These are phyloP conservation scores for Meloidogyne chitwoodi DNA, from an alignment of 1,140 invertebrate species.

Conservation along the genomic window DNA sequence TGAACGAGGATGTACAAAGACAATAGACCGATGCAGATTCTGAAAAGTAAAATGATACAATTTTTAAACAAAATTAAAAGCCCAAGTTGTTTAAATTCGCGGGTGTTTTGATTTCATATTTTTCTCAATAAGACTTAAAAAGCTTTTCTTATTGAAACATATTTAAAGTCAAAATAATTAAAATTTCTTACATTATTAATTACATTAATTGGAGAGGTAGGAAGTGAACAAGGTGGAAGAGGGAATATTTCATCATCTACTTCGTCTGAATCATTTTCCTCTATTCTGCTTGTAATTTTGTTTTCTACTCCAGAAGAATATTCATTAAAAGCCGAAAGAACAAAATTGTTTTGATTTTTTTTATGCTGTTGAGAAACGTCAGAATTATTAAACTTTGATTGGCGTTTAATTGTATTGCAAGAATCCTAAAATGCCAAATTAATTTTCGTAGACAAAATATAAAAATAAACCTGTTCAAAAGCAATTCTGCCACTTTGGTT, in stretches of 20 bases:
- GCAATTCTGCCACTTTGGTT: not conserved
- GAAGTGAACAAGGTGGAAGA: constrained; percentile 1
- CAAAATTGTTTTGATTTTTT: not conserved
- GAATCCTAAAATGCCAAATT: not conserved
- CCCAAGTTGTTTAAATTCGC: too few relatives aligned
- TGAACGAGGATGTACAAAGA: too few relatives aligned
- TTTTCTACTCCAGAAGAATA: not conserved
- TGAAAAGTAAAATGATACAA: too few relatives aligned
- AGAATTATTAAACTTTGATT: constrained; percentile 7
- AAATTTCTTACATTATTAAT: too few relatives aligned
- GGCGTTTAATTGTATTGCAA: constrained; percentile 20
- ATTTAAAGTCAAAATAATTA: too few relatives aligned
- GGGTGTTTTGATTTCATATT: too few relatives aligned
- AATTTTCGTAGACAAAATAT: not conserved
- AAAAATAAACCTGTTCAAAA: not conserved
- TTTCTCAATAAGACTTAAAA: too few relatives aligned
- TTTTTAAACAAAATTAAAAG: too few relatives aligned
- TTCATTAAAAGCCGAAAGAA: not conserved
- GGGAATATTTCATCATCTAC: constrained; percentile 55
- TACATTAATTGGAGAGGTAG: not conserved
- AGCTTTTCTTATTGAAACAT: too few relatives aligned
- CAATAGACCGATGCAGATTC: too few relatives aligned
- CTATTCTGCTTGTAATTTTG: not conserved
- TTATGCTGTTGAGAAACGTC: not conserved
- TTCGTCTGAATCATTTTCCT: constrained; percentile 51